phyloP scores from a whole-genome alignment of 1,140 invertebrate genomes.

The Drosophila rufa region DNA sequence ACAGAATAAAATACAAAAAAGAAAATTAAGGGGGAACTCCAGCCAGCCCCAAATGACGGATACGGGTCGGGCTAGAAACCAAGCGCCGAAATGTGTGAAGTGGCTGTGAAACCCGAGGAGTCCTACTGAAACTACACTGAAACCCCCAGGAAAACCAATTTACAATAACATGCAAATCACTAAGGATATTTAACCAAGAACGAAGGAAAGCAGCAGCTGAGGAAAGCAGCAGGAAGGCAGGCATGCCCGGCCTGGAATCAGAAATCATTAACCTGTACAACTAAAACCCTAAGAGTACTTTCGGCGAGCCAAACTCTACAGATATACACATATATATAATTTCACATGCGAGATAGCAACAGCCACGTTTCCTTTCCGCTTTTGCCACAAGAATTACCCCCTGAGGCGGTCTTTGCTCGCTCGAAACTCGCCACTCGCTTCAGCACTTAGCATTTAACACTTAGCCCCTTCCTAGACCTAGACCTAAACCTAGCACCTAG shows the following conservation, averaged over 20 bases:
- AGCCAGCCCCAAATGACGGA: slow-evolving; percentile 41
- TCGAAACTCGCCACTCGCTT: slow-evolving; percentile 74
- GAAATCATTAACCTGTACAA: slow-evolving; percentile 55
- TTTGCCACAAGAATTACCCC: slow-evolving; percentile 67
- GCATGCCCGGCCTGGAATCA: slow-evolving; percentile 33
- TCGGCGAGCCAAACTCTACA: slow-evolving; percentile 74
- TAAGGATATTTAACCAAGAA: slow-evolving; percentile 57
- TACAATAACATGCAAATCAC: slow-evolving; percentile 58
- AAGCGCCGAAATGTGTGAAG: slow-evolving; percentile 79
- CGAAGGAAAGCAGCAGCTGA: slow-evolving; percentile 2
- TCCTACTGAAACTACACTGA: slow-evolving; percentile 53
- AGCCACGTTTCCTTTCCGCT: slow-evolving; percentile 81
- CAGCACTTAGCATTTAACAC: slow-evolving; percentile 67
- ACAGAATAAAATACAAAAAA: slow-evolving; percentile 20
- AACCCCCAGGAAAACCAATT: slow-evolving; percentile 42
- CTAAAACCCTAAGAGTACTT: slow-evolving; percentile 61
- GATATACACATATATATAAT: slow-evolving; percentile 50
- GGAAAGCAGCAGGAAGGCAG: neutral
- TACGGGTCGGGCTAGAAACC: slow-evolving; percentile 41
- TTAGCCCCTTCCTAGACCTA: slow-evolving; percentile 30
- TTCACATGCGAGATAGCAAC: slow-evolving; percentile 76
- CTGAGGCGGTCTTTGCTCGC: slow-evolving; percentile 77
- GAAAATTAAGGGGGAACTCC: slow-evolving; percentile 9
- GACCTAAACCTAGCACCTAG: slow-evolving; percentile 25
- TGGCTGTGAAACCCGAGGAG: slow-evolving; percentile 79